Evolutionary conservation across 2,888 invertebrate species (phyloP).

Genomic region (Sericinus montela): DNA sequence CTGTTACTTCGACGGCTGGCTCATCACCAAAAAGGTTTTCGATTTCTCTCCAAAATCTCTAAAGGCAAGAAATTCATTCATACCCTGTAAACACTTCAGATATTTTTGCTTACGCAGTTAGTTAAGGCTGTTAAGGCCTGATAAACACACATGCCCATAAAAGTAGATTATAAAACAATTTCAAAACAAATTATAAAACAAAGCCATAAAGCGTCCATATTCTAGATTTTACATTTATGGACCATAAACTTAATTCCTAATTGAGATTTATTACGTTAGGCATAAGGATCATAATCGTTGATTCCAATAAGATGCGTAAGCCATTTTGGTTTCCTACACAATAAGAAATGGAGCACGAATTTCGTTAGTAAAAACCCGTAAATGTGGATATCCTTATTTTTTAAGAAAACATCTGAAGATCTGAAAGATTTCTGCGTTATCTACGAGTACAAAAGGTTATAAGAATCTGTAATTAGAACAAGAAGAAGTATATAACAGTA

Average conservation of each 20-base stretch:
- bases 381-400: not conserved
- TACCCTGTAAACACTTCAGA: slow-evolving; percentile 5
- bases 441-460: no score
- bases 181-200: no score
- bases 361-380: not conserved
- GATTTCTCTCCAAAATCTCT: no score
- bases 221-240: not conserved
- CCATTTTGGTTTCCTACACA: not conserved
- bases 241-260: not conserved
- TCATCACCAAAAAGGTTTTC: no score
- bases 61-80: not conserved
- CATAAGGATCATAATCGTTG: not conserved
- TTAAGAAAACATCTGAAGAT: not conserved
- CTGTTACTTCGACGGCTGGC: no score
- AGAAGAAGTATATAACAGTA: no score
- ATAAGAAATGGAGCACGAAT: not conserved
- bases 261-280: not conserved
- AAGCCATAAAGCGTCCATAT: not conserved
- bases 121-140: not conserved
- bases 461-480: no score
- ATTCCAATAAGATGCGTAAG: not conserved
- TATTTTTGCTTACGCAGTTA: slow-evolving; percentile 4
- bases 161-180: slow-evolving; percentile 3
- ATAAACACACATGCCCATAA: not conserved
- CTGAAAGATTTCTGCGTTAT: no score